A percentile compares a stretch with the other conserved stretches of the same genome.
Conservation (phyloP, 1,140 invertebrate genomes). For the Listronotus oregonensis region DNA sequence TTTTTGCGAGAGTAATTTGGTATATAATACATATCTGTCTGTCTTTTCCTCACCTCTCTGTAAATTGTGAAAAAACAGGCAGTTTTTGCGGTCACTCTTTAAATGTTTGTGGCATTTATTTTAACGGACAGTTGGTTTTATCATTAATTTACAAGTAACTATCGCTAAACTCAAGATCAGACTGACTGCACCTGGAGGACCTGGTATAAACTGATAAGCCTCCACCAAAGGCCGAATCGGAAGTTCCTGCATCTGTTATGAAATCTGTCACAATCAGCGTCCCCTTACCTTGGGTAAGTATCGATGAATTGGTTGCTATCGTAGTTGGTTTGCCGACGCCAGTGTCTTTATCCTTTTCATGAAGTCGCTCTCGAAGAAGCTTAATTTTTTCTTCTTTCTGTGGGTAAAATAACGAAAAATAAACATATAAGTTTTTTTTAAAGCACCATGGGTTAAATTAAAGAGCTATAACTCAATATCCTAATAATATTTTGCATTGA, state of each 20-base stretch:
- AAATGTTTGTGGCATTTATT: too few relatives aligned
- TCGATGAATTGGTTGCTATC: slow-evolving; percentile 29
- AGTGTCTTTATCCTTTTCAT: slow-evolving; percentile 68
- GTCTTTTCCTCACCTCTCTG: too few relatives aligned
- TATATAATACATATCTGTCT: too few relatives aligned
- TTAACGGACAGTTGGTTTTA: not conserved
- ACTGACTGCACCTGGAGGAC: slow-evolving; percentile 76
- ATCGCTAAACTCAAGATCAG: slow-evolving; percentile 85
- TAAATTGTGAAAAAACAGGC: too few relatives aligned
- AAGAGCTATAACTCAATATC: too few relatives aligned
- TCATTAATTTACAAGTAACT: slow-evolving; percentile 73
- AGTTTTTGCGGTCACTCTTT: too few relatives aligned
- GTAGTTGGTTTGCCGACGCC: slow-evolving; percentile 16
- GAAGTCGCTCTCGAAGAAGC: slow-evolving; percentile 75
- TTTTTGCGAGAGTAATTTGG: too few relatives aligned
- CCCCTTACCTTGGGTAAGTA: slow-evolving; percentile 62
- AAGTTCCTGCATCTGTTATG: slow-evolving; percentile 76
- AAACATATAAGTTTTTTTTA: not conserved
- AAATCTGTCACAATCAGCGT: slow-evolving; percentile 69
- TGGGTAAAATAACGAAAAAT: slow-evolving; percentile 3
- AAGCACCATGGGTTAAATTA: not conserved
- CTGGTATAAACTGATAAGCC: slow-evolving; percentile 74
- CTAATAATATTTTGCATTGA: too few relatives aligned
- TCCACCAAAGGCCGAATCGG: slow-evolving; percentile 74
- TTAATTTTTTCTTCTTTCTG: slow-evolving; percentile 91